phyloP scores from a whole-genome alignment of 2,113 vertebrate genomes.

The Myotis yumanensis region DNA sequence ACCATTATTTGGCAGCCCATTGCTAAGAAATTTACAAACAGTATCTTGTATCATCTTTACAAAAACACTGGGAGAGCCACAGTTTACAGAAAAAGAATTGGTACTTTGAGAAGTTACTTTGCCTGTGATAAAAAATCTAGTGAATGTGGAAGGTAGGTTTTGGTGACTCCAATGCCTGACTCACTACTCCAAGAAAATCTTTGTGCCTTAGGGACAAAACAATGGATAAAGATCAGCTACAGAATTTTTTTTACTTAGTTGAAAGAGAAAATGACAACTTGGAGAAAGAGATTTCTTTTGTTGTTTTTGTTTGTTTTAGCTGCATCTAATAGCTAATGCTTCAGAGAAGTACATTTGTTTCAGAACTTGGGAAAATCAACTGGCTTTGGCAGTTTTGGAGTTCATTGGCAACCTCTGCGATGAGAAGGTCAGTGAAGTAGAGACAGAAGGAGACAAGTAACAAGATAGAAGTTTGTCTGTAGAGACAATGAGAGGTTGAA shows the following conservation, averaged over 20 bases:
- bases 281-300: background rate
- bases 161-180: background rate
- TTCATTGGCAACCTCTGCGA: background rate
- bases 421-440: background rate
- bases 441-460: background rate
- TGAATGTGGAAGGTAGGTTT: background rate
- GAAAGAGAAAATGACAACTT: background rate
- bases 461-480: background rate
- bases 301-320: background rate
- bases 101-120: background rate
- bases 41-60: background rate
- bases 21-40: background rate
- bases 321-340: background rate
- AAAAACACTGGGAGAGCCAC: background rate
- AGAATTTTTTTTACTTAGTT: background rate
- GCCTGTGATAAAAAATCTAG: background rate
- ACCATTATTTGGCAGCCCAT: background rate
- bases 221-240: background rate
- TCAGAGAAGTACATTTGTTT: background rate
- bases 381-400: background rate
- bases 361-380: background rate
- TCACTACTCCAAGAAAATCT: background rate
- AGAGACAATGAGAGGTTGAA: background rate
- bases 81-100: background rate
- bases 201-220: background rate